Base-by-base conservation (phyloP, 2,888 invertebrate species). In the Drosophila neutralis region DNA sequence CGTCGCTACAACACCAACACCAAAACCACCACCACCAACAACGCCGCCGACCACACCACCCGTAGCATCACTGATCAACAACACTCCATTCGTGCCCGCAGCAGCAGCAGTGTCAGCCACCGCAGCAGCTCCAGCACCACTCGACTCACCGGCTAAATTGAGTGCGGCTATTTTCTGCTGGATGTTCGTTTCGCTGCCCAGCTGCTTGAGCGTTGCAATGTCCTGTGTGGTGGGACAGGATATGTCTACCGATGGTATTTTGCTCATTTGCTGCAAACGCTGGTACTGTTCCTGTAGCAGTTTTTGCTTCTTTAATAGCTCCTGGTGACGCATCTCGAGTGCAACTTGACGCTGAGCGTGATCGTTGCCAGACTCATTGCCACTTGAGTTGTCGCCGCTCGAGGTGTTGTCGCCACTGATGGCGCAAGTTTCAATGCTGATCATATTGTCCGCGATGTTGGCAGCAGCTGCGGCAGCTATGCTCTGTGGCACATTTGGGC, bases 251-350 rank as follows among this genome's bases (percentile, higher is more conserved):
- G 96, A 95, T 0, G 95, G 95, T 81, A 96, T 96, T 80, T 97
- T 95, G 91, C 98, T 98, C 78, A 98, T 94, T 93, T 97, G 96
- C 92, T 98, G 98, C 69, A 98, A 93, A 29, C 98, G 95, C 24
- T 97, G 97, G 92, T 98, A 98, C 91, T 98, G 98, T 89, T 98
- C 98, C 92, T 98, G 98, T 27, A 98, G 94, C 24, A 97, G 96
- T 84, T 96, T 96, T 91, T 98, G 98, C 89, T 98, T 98, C 79
- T 96, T 95, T 18, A 98, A 93, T 31, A 98, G 94, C 91, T 98
- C 98, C 91, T 97, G 97, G 91, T 98, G 98, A 6, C 98, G 95
- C 90, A 96, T 96, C 91, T 98, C 98, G 60, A 98, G 94, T 59
- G 96, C 95, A 71, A 96, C 95, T 88, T 97, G 97, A 1, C 97